Conservation (phyloP, 2,888 invertebrate genomes). For the Drosophila subquinaria region DNA sequence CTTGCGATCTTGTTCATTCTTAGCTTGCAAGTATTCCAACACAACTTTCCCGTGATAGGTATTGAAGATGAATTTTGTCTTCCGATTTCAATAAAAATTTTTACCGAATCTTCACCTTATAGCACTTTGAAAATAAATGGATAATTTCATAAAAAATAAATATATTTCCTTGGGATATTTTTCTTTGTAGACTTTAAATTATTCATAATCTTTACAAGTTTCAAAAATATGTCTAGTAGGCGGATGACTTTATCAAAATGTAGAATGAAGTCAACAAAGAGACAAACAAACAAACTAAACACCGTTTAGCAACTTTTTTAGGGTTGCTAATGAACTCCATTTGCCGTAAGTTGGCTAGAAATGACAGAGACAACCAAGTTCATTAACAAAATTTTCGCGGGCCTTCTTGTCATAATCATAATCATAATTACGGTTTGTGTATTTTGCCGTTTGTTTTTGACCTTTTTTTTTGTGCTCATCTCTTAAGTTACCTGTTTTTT, state of each 20-base stretch:
- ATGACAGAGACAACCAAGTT: conserved; percentile 65
- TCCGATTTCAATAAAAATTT: not conserved
- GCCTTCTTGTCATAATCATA: conserved; percentile 54
- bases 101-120: not conserved
- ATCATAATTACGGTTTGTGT: conserved; percentile 56
- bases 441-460: conserved; percentile 53
- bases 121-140: not conserved
- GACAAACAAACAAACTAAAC: conserved; percentile 33
- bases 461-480: conserved; percentile 26
- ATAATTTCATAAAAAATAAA: too few relatives aligned
- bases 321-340: conserved; percentile 63
- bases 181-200: too few relatives aligned
- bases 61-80: not conserved
- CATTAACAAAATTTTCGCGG: conserved; percentile 69
- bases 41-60: too few relatives aligned
- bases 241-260: not conserved
- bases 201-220: too few relatives aligned
- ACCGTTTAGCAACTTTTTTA: conserved; percentile 40
- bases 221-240: not conserved
- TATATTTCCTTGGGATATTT: too few relatives aligned
- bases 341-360: conserved; percentile 59
- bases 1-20: too few relatives aligned
- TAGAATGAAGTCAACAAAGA: conserved; percentile 15
- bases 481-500: conserved; percentile 21
- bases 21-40: too few relatives aligned